phyloP scores from a whole-genome alignment of 2,888 invertebrate genomes.

The Catocala sponsa region DNA sequence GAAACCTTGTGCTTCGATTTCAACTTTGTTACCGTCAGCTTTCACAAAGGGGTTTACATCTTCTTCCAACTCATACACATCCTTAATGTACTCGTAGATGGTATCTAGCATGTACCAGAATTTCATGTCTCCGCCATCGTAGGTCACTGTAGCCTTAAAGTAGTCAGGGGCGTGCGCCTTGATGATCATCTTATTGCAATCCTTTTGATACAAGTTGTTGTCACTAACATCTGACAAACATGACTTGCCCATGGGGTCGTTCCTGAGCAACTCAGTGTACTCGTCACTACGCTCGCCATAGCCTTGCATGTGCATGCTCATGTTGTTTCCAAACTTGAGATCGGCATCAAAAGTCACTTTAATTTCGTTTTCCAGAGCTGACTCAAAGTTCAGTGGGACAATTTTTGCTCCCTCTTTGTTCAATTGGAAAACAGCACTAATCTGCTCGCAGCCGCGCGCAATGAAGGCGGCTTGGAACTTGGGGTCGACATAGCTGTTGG shows the following conservation, averaged over 20 bases:
- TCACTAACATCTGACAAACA: constrained; percentile 84
- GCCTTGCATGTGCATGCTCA: constrained; percentile 77
- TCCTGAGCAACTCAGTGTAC: constrained; percentile 80
- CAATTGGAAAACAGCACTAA: constrained; percentile 79
- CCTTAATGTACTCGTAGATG: constrained; percentile 73
- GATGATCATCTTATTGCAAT: constrained; percentile 87
- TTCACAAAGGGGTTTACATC: constrained; percentile 78
- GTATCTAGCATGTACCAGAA: constrained; percentile 77
- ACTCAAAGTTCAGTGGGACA: constrained; percentile 83
- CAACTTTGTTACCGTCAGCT: constrained; percentile 76
- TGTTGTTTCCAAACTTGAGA: constrained; percentile 82
- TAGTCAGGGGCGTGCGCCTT: constrained; percentile 87
- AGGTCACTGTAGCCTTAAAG: constrained; percentile 77
- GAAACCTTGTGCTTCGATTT: constrained; percentile 77
- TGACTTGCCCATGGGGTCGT: constrained; percentile 76
- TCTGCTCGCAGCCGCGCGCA: constrained; percentile 74
- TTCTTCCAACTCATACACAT: constrained; percentile 67
- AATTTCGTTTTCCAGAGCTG: constrained; percentile 85
- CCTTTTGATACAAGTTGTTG: constrained; percentile 86
- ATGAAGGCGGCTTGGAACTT: constrained; percentile 85
- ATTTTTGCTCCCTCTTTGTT: constrained; percentile 76
- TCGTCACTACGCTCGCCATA: constrained; percentile 82
- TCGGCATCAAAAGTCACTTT: constrained; percentile 80
- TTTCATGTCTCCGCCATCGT: constrained; percentile 79
- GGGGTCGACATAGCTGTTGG: constrained; percentile 85